Conservation (phyloP, 2,113 vertebrate species). For the Takifugu bimaculatus region DNA sequence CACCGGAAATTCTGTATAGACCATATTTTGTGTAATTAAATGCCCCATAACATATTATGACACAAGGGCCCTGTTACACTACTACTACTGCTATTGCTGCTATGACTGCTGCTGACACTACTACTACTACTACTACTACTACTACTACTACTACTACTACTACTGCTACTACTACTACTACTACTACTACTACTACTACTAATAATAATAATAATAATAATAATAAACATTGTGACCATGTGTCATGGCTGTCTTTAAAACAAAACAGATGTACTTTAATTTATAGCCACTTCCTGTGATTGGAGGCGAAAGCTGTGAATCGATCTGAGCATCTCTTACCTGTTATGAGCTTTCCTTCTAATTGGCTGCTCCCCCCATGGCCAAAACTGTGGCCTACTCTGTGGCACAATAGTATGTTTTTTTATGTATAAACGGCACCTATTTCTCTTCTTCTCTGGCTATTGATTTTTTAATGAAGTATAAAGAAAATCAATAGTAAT, state of each 20-base stretch:
- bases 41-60: too few relatives aligned
- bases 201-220: slow-evolving; percentile 1
- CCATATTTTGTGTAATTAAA: too few relatives aligned
- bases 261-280: slow-evolving; percentile 92
- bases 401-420: slow-evolving; percentile 85
- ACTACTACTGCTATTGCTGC: too few relatives aligned
- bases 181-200: too few relatives aligned
- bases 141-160: too few relatives aligned
- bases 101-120: too few relatives aligned
- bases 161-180: too few relatives aligned
- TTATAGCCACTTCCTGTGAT: slow-evolving; percentile 98
- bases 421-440: slow-evolving; percentile 90
- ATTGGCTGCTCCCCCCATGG: slow-evolving; percentile 80
- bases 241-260: slow-evolving; percentile 81
- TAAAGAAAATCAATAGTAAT: slow-evolving; percentile 99
- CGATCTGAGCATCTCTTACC: slow-evolving; percentile 88
- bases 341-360: slow-evolving; percentile 97
- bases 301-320: slow-evolving; percentile 89
- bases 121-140: too few relatives aligned
- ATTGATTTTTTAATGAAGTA: slow-evolving; percentile 99
- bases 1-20: too few relatives aligned
- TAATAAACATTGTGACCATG: slow-evolving; percentile 70
- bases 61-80: too few relatives aligned
- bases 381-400: slow-evolving; percentile 77
- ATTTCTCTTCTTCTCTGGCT: slow-evolving; percentile 84